Base-by-base conservation (phyloP, 2,888 invertebrate genomes). In the Hirtodrosophila cameraria region DNA sequence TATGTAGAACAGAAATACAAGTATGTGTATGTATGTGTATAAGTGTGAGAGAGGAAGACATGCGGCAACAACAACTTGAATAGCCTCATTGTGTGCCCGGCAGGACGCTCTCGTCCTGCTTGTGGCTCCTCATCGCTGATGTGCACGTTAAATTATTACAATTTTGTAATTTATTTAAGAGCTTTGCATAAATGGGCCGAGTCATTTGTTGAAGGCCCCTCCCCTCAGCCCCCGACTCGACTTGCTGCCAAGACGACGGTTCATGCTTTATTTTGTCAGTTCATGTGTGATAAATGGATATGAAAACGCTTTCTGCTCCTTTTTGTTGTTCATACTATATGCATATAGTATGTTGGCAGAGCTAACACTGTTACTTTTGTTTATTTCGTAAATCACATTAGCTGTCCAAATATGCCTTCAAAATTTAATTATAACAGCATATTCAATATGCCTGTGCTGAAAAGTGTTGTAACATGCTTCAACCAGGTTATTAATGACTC, bases 91-190 rank as follows among this genome's bases (percentile, higher is more conserved):
- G 57, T 55, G 60, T 28, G 49, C 43, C 25, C 33, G 33, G 30
- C 23, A 39, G 63, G 28, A 35, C 33, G 62, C 53, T n/a, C 43
- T 42, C 30, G 30, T 39, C 45, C 39, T 59, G 46, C 12, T 31
- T 30, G 59, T 25, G 27, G 50, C 53, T 36, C 28, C n/a, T n/a
- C 59, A 55, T 50, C 52, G 62, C 60, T 67, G 66, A 55, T 63
- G 69, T 39, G 64, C 55, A 68, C 71, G 71, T 52, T 68, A 73
- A 81, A 87, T 86, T 86, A 87, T 88, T 76, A 86, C 82, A 85
- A 86, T 86, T 87, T 87, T 75, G 83, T 74, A 83, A 88, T 88
- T 86, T 87, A 88, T 88, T 85, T 80, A 77, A 74, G 71, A 80
- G 83, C 84, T 80, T 71, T 78, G 78, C 75, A 86, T 85, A 86